Percentiles rank a stretch among this genome's conserved stretches.
These are phyloP conservation scores for Limnephilus marmoratus DNA, from an alignment of 2,888 invertebrate genomes.

Conservation along the genomic window DNA sequence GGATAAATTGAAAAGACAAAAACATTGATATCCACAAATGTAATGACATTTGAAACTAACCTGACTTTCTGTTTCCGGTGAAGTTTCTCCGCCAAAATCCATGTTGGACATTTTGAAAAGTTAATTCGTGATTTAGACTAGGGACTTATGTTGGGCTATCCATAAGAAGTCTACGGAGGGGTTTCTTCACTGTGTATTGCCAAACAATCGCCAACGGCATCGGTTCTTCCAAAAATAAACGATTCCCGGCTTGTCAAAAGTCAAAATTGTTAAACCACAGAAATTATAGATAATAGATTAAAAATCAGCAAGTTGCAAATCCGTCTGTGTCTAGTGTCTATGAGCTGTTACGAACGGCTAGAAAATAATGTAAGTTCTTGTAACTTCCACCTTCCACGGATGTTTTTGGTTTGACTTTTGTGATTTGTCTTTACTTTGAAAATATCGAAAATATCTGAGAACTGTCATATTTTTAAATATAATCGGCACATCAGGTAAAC, in stretches of 20 bases:
- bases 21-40: background rate
- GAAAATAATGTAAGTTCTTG: background rate
- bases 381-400: background rate
- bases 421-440: background rate
- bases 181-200: background rate
- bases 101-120: conserved; percentile 4
- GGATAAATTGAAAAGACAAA: background rate
- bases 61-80: conserved; percentile 38
- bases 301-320: too few species aligned
- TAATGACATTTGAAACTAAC: conserved; percentile 42
- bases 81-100: conserved; percentile 8
- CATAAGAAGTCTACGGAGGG: background rate
- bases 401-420: background rate
- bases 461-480: background rate
- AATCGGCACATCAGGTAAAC: background rate
- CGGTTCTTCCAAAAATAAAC: background rate
- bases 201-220: background rate
- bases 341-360: background rate
- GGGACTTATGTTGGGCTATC: background rate
- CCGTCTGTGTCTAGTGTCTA: too few species aligned
- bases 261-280: background rate
- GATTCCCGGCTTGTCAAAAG: background rate
- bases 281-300: background rate
- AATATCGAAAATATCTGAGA: background rate
- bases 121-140: background rate